phyloP scores from a whole-genome alignment of 2,797 vertebrate genomes.

The Karalla daura region DNA sequence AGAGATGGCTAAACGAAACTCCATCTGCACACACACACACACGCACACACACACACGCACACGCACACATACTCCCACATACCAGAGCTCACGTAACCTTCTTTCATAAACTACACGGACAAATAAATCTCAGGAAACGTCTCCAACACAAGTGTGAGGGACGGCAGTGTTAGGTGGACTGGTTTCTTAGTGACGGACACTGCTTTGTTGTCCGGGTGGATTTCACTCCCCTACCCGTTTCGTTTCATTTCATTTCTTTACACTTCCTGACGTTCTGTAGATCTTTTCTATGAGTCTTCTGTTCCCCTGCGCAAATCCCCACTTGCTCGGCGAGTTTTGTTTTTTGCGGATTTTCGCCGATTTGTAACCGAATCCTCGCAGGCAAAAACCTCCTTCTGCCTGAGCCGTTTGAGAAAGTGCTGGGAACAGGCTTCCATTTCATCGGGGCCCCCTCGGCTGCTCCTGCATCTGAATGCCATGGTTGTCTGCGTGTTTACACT shows the following conservation, averaged over 20 bases:
- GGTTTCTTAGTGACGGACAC: too few relatives aligned
- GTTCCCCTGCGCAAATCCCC: too few relatives aligned
- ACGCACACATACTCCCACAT: neutral
- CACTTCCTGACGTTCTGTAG: too few relatives aligned
- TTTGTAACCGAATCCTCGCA: neutral
- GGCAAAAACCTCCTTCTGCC: neutral
- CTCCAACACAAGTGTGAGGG: neutral
- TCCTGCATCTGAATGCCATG: constrained; percentile 5
- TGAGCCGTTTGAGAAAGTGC: neutral
- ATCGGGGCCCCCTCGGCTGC: neutral
- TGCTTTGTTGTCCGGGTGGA: too few relatives aligned
- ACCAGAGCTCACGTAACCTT: neutral
- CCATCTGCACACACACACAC: neutral
- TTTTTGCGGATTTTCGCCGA: too few relatives aligned
- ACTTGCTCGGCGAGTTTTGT: too few relatives aligned
- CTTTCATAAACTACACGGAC: neutral
- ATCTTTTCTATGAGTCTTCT: too few relatives aligned
- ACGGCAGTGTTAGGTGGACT: too few relatives aligned
- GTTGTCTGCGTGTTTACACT: neutral
- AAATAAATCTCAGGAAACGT: constrained; percentile 3
- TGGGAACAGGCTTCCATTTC: neutral
- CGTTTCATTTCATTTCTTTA: too few relatives aligned
- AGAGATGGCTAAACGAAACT: neutral
- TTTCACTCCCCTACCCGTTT: too few relatives aligned
- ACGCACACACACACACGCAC: neutral